phyloP scores from a whole-genome alignment of 2,888 invertebrate species.

The Calliphora vomitoria region DNA sequence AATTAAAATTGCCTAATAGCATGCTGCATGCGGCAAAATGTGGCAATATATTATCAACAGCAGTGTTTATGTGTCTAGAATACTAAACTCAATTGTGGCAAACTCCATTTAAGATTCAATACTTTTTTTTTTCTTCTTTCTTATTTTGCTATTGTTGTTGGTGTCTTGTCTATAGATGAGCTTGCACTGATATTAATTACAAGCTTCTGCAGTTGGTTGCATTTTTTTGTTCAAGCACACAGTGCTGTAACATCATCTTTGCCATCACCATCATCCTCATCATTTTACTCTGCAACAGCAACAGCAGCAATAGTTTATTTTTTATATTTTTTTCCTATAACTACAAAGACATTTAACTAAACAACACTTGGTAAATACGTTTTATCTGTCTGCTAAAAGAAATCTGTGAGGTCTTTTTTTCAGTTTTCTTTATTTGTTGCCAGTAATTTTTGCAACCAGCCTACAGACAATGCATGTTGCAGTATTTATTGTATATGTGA shows the following conservation, averaged over 20 bases:
- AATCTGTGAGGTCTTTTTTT: conserved; percentile 68
- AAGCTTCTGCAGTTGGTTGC: conserved; percentile 63
- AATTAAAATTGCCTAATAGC: conserved; percentile 44
- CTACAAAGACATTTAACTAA: conserved; percentile 35
- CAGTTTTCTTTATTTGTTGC: neutral
- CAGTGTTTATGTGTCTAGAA: conserved; percentile 56
- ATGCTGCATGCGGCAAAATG: conserved; percentile 27
- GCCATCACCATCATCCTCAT: conserved; percentile 40
- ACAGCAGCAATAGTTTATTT: neutral
- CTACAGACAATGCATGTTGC: conserved; percentile 46
- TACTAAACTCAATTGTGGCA: conserved; percentile 38
- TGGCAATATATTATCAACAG: conserved; percentile 42
- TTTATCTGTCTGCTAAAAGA: conserved; percentile 24
- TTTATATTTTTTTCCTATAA: conserved; percentile 1
- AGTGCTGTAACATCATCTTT: conserved; percentile 18
- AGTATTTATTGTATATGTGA: neutral
- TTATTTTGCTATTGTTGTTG: neutral
- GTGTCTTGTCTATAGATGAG: conserved; percentile 58
- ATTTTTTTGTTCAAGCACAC: neutral
- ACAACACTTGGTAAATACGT: conserved; percentile 25
- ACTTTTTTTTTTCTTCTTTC: neutral
- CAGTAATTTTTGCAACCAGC: conserved; percentile 50
- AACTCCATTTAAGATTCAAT: conserved; percentile 34
- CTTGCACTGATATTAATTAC: conserved; percentile 71
- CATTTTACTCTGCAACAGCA: conserved; percentile 35